Conservation (phyloP, 2,888 invertebrate species). For the Stenchaetothrips biformis region DNA sequence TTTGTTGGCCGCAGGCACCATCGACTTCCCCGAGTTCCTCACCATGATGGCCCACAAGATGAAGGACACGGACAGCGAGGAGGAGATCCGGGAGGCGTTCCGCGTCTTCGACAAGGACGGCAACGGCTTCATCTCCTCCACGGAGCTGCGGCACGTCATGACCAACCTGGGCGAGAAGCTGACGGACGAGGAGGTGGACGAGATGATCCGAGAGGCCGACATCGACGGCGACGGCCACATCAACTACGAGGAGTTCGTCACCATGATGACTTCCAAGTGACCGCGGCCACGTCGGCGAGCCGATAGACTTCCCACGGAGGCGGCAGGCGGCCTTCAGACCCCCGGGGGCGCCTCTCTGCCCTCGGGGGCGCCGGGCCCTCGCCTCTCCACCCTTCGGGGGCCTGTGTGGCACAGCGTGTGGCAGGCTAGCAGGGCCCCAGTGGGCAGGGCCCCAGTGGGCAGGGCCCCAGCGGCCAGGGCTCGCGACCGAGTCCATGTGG, state of each 20-base stretch:
- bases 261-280: constrained; percentile 57
- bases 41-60: constrained; percentile 22
- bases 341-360: not conserved
- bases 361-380: not conserved
- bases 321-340: not conserved
- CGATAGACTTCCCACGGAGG: not conserved
- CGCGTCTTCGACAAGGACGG: constrained; percentile 18
- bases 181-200: constrained; percentile 10
- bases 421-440: too few species aligned
- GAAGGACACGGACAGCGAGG: constrained; percentile 20
- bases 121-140: constrained; percentile 14
- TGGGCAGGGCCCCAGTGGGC: too few species aligned
- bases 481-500: too few species aligned
- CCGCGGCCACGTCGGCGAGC: not conserved
- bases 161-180: constrained; percentile 19
- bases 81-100: constrained; percentile 22
- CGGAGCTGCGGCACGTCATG: constrained; percentile 18
- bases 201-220: constrained; percentile 19
- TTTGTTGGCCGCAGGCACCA: constrained; percentile 42
- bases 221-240: constrained; percentile 18
- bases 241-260: constrained; percentile 47
- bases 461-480: too few species aligned
- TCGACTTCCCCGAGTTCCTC: constrained; percentile 54
- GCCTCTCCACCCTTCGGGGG: not conserved
- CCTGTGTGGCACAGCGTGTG: too few species aligned